Base-by-base conservation (phyloP, 2,113 vertebrate genomes). In the Mastomys coucha region DNA sequence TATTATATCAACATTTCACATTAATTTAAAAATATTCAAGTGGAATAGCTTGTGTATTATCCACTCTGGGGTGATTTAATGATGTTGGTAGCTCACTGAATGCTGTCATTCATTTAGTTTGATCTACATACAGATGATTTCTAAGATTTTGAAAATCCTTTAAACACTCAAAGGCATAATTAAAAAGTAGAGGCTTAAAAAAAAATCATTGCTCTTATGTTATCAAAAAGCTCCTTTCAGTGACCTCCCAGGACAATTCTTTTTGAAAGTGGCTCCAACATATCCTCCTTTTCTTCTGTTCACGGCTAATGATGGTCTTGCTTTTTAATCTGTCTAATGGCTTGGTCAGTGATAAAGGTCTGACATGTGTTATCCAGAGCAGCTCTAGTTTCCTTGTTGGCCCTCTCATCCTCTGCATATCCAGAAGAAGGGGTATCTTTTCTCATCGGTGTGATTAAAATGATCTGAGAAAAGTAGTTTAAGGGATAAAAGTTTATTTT, bases 121-220 rank as follows among this genome's bases (percentile, higher is more conserved):
- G n/a, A 93, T 76, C 82, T 65, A 67, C 14, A 73, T 65, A 67
- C 9, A 85, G 75, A n/a, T 91, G 8, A 93, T 90, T 94, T 93
- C 45, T 19, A 96, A 89, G 63, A 93, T 89, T 94, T 73, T 84
- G 87, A 75, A 89, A 96, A 87, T 89, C 39, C n/a, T 42, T 72
- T 85, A 82, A 70, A 28, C 72, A 60, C 49, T 72, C 51, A 93
- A 72, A 60, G 36, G n/a, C 82, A 78, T 88, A 72, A 53, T 67
- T 76, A 80, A 33, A 87, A 89, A 58, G 88, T 82, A 42, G 39
- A 75, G 82, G 49, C 51, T 89, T 87, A 75, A 80, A 87, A 70
- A 89, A 91, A 81, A 26, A n/a, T 4, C 36, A 63, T 19, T 65
- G 19, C 39, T 84, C 36, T 86, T 8, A 11, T 49, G 63, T 89